Conservation (phyloP, 2,113 vertebrate genomes). For the Balaenoptera acutorostrata region DNA sequence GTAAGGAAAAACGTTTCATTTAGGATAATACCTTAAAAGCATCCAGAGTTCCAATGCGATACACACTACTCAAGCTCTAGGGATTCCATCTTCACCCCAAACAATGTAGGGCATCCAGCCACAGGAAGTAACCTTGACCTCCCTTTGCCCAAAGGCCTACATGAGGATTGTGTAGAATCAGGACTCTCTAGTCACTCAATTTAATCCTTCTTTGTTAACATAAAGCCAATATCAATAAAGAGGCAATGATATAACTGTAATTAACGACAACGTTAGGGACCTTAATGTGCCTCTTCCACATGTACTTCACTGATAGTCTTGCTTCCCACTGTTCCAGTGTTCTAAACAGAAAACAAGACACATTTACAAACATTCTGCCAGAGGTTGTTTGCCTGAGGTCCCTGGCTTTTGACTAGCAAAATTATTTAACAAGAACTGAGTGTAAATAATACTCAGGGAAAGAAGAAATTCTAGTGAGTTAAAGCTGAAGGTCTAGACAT, state of each 20-base stretch:
- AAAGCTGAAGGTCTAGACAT: neutral
- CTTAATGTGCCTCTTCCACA: neutral
- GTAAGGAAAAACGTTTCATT: neutral
- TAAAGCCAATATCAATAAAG: neutral
- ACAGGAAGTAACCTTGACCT: neutral
- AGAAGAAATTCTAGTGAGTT: neutral
- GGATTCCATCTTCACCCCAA: neutral
- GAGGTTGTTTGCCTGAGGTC: neutral
- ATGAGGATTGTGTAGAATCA: neutral
- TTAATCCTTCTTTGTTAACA: neutral
- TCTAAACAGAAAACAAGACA: neutral
- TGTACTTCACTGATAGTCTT: neutral
- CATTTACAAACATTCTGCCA: neutral
- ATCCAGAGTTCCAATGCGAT: neutral
- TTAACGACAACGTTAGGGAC: neutral
- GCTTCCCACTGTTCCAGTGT: neutral
- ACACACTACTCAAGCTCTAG: too few species aligned
- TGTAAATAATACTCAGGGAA: neutral
- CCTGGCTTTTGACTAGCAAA: neutral
- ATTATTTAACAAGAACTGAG: neutral
- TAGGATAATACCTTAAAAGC: neutral
- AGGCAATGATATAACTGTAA: neutral
- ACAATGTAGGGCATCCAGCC: neutral
- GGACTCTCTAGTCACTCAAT: neutral
- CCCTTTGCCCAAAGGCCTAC: neutral